Percentiles rank a stretch among this genome's conserved stretches.
phyloP scores from a whole-genome alignment of 2,888 invertebrate species.

The Ptychoptera albimana region DNA sequence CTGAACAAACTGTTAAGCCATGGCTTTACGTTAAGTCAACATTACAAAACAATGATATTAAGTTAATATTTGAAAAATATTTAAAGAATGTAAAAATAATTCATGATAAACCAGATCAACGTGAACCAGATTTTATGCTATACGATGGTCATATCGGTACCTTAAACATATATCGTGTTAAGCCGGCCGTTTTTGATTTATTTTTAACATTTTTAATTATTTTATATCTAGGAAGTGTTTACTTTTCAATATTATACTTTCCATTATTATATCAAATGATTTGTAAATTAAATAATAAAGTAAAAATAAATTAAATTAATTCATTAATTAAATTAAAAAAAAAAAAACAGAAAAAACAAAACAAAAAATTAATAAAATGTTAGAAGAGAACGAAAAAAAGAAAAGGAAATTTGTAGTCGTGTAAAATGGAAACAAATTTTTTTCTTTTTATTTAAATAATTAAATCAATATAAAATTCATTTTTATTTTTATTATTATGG shows the following conservation, averaged over 20 bases:
- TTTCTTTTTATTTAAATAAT: too few relatives aligned
- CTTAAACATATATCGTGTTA: constrained; percentile 85
- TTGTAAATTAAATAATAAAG: constrained; percentile 31
- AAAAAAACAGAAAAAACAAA: too few relatives aligned
- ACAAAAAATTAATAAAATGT: too few relatives aligned
- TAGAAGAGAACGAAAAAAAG: too few relatives aligned
- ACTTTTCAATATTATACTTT: constrained; percentile 59
- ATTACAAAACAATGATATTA: constrained; percentile 49
- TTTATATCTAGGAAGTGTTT: constrained; percentile 71
- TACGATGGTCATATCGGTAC: constrained; percentile 67
- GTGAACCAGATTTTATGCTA: constrained; percentile 87
- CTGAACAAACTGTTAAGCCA: constrained; percentile 39
- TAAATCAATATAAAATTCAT: too few relatives aligned
- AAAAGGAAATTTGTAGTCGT: too few relatives aligned
- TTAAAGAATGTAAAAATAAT: constrained; percentile 59
- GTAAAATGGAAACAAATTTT: too few relatives aligned
- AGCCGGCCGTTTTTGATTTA: constrained; percentile 95
- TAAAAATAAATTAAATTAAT: constrained; percentile 14
- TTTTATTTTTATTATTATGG: too few relatives aligned
- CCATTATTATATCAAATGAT: constrained; percentile 47
- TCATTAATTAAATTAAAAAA: too few relatives aligned
- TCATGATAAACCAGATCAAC: constrained; percentile 54
- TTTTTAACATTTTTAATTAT: constrained; percentile 76
- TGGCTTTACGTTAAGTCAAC: constrained; percentile 62
- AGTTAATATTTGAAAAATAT: constrained; percentile 57